phyloP scores from a whole-genome alignment of 2,797 vertebrate genomes.

The Acipenser ruthenus region DNA sequence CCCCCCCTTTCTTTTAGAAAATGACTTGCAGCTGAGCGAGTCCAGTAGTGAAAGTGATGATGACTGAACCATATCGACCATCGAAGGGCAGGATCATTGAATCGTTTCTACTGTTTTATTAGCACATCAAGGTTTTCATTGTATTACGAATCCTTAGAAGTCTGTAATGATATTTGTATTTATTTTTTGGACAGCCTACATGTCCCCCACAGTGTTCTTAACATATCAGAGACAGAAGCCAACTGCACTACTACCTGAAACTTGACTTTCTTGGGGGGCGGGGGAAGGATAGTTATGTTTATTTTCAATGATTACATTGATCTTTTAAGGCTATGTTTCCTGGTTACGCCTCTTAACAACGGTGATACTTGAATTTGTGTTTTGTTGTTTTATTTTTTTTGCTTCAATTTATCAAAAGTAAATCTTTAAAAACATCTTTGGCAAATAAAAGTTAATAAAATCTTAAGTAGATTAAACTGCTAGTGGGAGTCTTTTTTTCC shows the following conservation, averaged over 20 bases:
- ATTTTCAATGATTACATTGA: conserved; percentile 15
- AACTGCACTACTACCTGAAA: conserved; percentile 24
- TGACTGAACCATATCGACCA: conserved; percentile 52
- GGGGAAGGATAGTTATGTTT: conserved; percentile 15
- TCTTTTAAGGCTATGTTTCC: conserved; percentile 13
- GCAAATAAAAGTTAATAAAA: too few species aligned
- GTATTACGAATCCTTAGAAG: neutral
- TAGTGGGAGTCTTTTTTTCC: too few species aligned
- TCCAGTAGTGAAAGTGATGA: conserved; percentile 90
- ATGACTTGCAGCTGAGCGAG: conserved; percentile 90
- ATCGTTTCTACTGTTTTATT: neutral
- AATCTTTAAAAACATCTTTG: too few species aligned
- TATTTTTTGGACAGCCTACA: conserved; percentile 6
- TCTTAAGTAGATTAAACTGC: too few species aligned
- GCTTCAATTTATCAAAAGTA: too few species aligned
- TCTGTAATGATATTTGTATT: conserved; percentile 13
- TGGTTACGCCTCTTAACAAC: conserved; percentile 51
- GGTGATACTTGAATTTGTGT: conserved; percentile 62
- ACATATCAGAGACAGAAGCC: conserved; percentile 14
- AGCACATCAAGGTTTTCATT: conserved; percentile 14
- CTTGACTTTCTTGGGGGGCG: conserved; percentile 14
- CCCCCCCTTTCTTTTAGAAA: conserved; percentile 67
- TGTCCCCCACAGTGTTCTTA: conserved; percentile 10
- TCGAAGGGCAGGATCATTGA: conserved; percentile 4
- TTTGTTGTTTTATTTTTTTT: neutral